Evolutionary conservation across 2,888 invertebrate genomes (phyloP), one percentile per base, ranked within the genome.

Genomic region (Imbricaverruca yamaguchii): DNA sequence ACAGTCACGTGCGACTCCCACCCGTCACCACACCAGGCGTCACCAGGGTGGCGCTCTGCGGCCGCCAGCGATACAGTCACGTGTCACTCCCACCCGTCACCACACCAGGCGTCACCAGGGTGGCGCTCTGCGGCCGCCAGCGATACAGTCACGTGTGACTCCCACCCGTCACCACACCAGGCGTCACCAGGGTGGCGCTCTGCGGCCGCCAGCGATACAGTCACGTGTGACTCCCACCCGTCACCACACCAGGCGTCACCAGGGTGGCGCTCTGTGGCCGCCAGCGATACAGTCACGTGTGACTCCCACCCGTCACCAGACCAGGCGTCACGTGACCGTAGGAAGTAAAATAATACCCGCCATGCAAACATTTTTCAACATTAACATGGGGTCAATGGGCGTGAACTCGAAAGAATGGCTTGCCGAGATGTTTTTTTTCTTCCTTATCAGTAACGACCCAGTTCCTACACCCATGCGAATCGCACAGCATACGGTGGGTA

Each of bases 151-250:
- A 77, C 18, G 18, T 15, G 53, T 6, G n/a, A 77, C 56, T 77
- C 4, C 18, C 77, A n/a, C 18, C 18, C 9, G 53, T 8, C 56
- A 55, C 39, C 39, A 39, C 39, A 39, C 39, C 2, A 39, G 39
- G 39, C n/a, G 96, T 97, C 87, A 97, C 96, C 89, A 93, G 93
- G 87, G 93, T 92, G 81, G 92, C 92, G 85, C 91, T 91, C 92
- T 93, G 87, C 82, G 85, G 85, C 82, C 18, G 63, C 15, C 18
- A 55, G 39, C 21, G 56, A 18, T 13, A n/a, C 6, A 8, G 53
- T 77, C 13, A 77, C 18, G 18, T 15, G 53, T 6, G n/a, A 77
- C 56, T 77, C 4, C 18, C 77, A n/a, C 18, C 18, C 9, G 53
- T 8, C 56, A 55, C 39, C 39, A 39, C 39, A 39, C 39, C 2